Evolutionary conservation across 2,113 vertebrate species (phyloP).

Genomic region (Lampris megalopsis): DNA sequence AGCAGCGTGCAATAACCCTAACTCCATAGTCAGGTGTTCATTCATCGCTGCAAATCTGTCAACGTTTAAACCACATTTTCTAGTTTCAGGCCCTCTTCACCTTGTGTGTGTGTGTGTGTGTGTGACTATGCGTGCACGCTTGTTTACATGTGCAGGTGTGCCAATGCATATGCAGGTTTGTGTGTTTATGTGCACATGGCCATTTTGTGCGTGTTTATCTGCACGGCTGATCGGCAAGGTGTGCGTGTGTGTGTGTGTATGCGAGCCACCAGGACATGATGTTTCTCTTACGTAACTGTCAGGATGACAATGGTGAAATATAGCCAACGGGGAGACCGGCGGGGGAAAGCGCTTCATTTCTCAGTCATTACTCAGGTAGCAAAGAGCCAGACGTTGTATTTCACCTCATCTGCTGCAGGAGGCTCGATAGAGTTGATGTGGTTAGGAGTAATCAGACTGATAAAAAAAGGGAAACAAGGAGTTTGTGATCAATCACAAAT

Average conservation of each 20-base stretch:
- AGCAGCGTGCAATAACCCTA: slow-evolving; percentile 42
- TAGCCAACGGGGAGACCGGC: neutral
- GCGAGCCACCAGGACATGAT: slow-evolving; percentile 11
- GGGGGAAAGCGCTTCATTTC: neutral
- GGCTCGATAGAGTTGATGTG: neutral
- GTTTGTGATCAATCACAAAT: neutral
- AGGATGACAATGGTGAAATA: slow-evolving; percentile 39
- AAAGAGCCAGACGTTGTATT: too few relatives aligned
- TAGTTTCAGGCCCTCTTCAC: slow-evolving; percentile 39
- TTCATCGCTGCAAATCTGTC: slow-evolving; percentile 60
- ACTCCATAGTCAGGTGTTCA: slow-evolving; percentile 42
- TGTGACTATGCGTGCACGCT: neutral
- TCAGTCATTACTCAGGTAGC: neutral
- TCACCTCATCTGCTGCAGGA: too few relatives aligned
- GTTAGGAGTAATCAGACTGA: neutral
- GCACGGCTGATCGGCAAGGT: slow-evolving; percentile 27
- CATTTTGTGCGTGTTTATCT: neutral
- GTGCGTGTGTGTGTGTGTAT: slow-evolving; percentile 3
- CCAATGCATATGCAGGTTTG: neutral
- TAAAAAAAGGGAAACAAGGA: neutral
- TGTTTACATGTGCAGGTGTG: neutral
- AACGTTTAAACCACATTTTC: slow-evolving; percentile 44
- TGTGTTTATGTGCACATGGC: neutral
- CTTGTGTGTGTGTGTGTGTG: neutral
- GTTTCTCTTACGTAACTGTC: slow-evolving; percentile 45